A percentile compares a stretch with the other conserved stretches of the same genome.
These are phyloP conservation scores for Miniopterus natalensis DNA, from an alignment of 2,113 vertebrate genomes.

Conservation along the genomic window DNA sequence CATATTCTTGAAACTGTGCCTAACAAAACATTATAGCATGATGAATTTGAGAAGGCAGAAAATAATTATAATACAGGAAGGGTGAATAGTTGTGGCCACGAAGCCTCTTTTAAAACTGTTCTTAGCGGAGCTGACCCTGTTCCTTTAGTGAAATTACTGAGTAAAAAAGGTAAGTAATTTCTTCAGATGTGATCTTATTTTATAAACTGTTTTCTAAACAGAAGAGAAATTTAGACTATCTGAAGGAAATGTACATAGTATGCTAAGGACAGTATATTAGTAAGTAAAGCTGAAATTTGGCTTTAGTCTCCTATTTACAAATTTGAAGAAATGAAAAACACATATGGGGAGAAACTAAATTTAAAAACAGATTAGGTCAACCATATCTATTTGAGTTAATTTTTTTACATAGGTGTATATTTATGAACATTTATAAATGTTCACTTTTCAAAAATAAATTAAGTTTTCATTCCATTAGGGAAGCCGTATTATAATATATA, in stretches of 20 bases:
- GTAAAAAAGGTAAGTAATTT: neutral
- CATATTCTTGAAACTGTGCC: neutral
- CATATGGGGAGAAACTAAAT: neutral
- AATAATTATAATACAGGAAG: neutral
- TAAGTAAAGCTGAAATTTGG: neutral
- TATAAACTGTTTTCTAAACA: neutral
- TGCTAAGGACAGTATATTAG: neutral
- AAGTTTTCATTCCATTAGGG: neutral
- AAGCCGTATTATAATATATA: neutral
- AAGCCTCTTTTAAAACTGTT: neutral
- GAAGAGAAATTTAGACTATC: neutral
- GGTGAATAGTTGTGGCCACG: neutral
- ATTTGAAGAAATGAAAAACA: neutral
- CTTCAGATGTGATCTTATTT: conserved; percentile 30
- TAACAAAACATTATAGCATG: neutral
- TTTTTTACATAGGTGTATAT: neutral
- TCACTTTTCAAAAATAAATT: conserved; percentile 21
- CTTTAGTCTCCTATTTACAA: neutral
- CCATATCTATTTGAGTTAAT: neutral
- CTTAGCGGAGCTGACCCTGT: neutral
- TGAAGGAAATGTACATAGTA: neutral
- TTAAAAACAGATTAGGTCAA: neutral
- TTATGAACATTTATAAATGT: neutral
- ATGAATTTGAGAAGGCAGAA: neutral
- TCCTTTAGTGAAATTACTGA: neutral